A percentile compares a stretch with the other conserved stretches of the same genome.
These are phyloP conservation scores for Drosophila santomea DNA, from an alignment of 1,140 invertebrate species.

Conservation along the genomic window DNA sequence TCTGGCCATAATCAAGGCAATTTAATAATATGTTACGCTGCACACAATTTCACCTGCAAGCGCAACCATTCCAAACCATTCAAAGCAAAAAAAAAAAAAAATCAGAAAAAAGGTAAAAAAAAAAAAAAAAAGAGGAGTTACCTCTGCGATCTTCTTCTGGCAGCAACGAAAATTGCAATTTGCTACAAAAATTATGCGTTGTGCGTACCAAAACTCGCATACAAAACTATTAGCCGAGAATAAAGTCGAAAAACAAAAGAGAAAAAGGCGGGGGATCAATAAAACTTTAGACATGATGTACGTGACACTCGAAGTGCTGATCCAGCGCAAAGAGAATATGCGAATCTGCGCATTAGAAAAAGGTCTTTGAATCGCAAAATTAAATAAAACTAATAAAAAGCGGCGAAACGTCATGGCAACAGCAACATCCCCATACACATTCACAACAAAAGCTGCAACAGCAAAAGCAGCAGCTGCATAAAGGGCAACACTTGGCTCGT, in stretches of 20 bases:
- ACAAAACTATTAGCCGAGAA: background rate
- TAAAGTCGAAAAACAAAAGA: background rate
- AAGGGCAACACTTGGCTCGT: slow-evolving; percentile 22
- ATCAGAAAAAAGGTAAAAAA: too few species aligned
- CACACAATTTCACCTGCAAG: slow-evolving; percentile 79
- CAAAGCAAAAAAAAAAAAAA: background rate
- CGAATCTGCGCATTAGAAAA: slow-evolving; percentile 58
- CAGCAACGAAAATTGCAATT: slow-evolving; percentile 43
- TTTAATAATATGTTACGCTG: slow-evolving; percentile 80
- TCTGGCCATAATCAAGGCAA: slow-evolving; percentile 77
- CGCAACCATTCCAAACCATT: slow-evolving; percentile 16
- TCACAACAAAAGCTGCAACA: background rate
- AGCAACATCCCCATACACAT: background rate
- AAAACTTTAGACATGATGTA: slow-evolving; percentile 36
- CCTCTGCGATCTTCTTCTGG: slow-evolving; percentile 22
- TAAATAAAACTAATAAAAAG: slow-evolving; percentile 13
- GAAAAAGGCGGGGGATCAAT: slow-evolving; percentile 10
- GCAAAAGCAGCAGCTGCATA: slow-evolving; percentile 26
- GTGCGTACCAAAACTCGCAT: slow-evolving; percentile 23
- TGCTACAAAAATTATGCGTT: slow-evolving; percentile 51
- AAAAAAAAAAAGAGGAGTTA: slow-evolving; percentile 8
- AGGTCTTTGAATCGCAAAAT: slow-evolving; percentile 30
- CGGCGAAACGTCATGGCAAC: slow-evolving; percentile 19
- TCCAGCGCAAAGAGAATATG: slow-evolving; percentile 45
- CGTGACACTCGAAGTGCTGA: slow-evolving; percentile 31